Evolutionary conservation across 2,113 vertebrate species (phyloP).

Genomic region (Otolemur garnettii): DNA sequence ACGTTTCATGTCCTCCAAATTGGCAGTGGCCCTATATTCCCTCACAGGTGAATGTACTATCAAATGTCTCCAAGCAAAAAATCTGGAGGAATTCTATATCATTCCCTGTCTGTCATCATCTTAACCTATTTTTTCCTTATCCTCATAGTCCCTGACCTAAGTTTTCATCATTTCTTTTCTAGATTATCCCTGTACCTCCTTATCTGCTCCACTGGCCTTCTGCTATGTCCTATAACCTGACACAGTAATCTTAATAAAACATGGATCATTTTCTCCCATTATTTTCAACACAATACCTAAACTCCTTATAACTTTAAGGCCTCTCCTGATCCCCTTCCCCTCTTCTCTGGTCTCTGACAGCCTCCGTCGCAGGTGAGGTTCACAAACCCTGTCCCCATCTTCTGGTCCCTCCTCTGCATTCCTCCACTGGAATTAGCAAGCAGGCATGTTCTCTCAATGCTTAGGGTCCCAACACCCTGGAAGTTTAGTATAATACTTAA

Average conservation of each 20-base stretch:
- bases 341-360: background rate
- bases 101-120: too few species aligned
- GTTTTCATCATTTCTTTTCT: background rate
- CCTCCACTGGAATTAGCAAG: background rate
- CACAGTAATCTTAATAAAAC: background rate
- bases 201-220: background rate
- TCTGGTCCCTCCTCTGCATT: rapidly evolving
- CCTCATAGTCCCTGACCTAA: too few species aligned
- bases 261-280: background rate
- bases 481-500: conserved; percentile 35
- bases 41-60: background rate
- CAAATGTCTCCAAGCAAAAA: background rate
- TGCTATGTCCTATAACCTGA: background rate
- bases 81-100: background rate
- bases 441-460: background rate
- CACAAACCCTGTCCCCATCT: rapidly evolving
- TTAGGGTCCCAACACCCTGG: background rate
- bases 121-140: background rate
- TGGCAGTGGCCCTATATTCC: background rate
- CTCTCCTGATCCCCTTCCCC: background rate
- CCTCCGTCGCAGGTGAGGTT: background rate
- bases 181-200: background rate
- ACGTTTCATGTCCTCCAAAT: background rate
- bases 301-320: background rate
- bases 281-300: background rate